Percentiles rank a stretch among this genome's conserved stretches.
These are phyloP conservation scores for Heliornis fulica DNA, from an alignment of 2,113 vertebrate genomes.

Conservation along the genomic window DNA sequence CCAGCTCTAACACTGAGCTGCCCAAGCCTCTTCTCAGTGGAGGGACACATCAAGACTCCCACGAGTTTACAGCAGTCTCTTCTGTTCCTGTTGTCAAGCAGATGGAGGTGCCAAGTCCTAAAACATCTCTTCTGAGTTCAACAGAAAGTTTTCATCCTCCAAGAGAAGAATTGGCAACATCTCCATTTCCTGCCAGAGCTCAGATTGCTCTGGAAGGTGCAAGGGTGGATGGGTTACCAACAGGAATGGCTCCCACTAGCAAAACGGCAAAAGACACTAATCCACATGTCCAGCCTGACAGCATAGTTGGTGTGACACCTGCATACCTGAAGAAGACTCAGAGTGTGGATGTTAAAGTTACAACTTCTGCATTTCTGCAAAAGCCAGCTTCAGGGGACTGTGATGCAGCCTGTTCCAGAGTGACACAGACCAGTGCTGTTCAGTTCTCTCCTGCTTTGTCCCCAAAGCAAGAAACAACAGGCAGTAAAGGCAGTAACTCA, in stretches of 20 bases:
- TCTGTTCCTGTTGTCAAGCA: not conserved
- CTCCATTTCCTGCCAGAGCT: not conserved
- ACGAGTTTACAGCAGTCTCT: not conserved
- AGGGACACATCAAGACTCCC: not conserved
- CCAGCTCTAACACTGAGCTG: not conserved
- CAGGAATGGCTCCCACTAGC: accelerated
- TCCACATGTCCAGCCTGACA: not conserved
- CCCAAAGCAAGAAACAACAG: not conserved
- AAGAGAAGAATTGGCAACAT: not conserved
- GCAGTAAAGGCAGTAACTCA: not conserved
- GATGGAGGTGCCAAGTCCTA: not conserved
- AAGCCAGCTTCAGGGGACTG: not conserved
- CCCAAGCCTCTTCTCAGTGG: not conserved
- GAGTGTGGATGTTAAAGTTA: not conserved
- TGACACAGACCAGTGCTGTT: accelerated
- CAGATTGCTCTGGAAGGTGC: not conserved
- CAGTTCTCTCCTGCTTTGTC: not conserved
- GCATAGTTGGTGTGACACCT: not conserved
- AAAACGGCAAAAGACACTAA: not conserved
- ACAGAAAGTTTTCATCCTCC: accelerated
- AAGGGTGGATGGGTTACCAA: not conserved
- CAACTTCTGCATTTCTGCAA: not conserved
- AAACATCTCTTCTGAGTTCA: not conserved
- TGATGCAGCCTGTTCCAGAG: not conserved
- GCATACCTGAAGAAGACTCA: not conserved